Base-by-base conservation (phyloP, 2,888 invertebrate genomes). In the Gastracanthus pulcherrimus region DNA sequence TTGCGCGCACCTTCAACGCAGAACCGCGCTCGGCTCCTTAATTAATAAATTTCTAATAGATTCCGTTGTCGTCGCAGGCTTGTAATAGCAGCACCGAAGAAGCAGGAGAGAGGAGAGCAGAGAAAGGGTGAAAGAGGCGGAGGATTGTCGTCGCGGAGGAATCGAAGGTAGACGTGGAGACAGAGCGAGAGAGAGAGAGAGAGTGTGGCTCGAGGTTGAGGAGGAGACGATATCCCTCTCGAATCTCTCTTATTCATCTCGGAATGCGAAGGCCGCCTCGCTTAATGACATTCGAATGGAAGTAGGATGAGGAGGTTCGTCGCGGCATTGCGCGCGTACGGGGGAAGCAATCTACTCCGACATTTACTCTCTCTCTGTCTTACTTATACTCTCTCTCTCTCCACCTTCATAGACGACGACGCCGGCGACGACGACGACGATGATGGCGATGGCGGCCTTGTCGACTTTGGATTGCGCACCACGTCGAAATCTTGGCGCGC, bases 11-110 rank as follows among this genome's bases (percentile, higher is more conserved):
- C n/a, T n/a, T n/a, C n/a, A n/a, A n/a, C 5, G 60, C 36, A 19
- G n/a, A 67, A 62, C 41, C 48, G 6, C 48, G 11, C 26, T 3
- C 16, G 41, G 19, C 31, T 16, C 11, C 13, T 26, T 41, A 71
- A 76, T 81, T 80, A 81, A 71, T 81, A 81, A 76, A 81, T 71
- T 62, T 76, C 80, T 60, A 74, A 80, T 75, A 51, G 72, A 79
- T 67, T 72, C 58, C 36, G 51, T 51, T 41, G 66, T 55, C 64
- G 66, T 9, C 5, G 36, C 26, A n/a, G n/a, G n/a, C n/a, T n/a
- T n/a, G n/a, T n/a, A n/a, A n/a, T n/a, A n/a, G n/a, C n/a, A n/a
- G n/a, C n/a, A n/a, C n/a, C n/a, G n/a, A n/a, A n/a, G n/a, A n/a
- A n/a, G n/a, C n/a, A n/a, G n/a, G n/a, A n/a, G n/a, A n/a, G n/a